Evolutionary conservation across 2,888 invertebrate species (phyloP), one percentile per base, ranked within the genome.

Genomic region (Xylophagus ater): DNA sequence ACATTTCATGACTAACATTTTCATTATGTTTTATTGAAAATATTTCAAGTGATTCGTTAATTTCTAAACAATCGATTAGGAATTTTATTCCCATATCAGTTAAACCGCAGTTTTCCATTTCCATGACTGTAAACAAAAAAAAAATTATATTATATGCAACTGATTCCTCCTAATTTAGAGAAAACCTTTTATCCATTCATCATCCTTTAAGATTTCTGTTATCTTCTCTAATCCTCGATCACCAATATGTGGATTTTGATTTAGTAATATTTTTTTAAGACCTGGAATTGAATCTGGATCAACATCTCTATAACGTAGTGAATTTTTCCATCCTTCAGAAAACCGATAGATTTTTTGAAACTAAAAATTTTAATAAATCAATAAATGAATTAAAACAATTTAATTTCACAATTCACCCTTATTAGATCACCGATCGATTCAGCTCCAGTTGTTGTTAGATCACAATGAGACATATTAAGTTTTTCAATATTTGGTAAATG

Each of bases 281-380:
- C 86, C 86, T 1, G 77, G 72, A 74, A 84, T 81, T 1, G 72
- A 62, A 43, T 78, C 77, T n/a, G 79, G 61, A 49, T 83, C 74
- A 0, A 85, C 81, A 32, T 78, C 68, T 12, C 79, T 72, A 55
- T 84, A 85, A n/a, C 86, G 72, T 37, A 87, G 58, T 6, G 84
- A 83, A 49, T 80, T 78, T 46, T 81, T 77, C 86, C 86, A 87
- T 44, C 81, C 80, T 55, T 86, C 83, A 47, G 81, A 80, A 55
- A 79, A 84, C 37, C 85, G 72, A 41, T 75, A 69, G 40, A 79
- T 70, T 55, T 79, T 80, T 56, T 81, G 81, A 49, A 72, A 72
- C 67, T 76, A 62, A 3, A 62, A 51, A 4, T 54, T 30, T 4
- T 28, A 33, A 23, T 15, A 45, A 23, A 18, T 17, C 9, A 23